These are phyloP conservation scores for Coenobita brevimanus DNA, from an alignment of 1,140 invertebrate genomes.

Conservation along the genomic window DNA sequence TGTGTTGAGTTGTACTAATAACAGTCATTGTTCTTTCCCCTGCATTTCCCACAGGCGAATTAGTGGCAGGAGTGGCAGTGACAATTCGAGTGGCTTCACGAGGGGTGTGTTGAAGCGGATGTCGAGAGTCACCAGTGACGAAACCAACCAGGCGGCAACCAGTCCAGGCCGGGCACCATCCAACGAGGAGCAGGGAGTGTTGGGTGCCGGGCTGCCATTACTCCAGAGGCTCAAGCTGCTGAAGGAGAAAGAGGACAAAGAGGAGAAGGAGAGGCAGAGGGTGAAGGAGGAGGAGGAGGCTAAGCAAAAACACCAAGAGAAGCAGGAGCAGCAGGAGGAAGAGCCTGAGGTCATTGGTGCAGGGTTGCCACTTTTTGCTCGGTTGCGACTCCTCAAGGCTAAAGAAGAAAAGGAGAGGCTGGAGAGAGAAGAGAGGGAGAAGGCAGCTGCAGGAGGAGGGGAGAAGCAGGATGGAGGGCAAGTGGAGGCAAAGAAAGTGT, in stretches of 20 bases:
- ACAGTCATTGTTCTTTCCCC: too few relatives aligned
- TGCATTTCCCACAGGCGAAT: constrained; percentile 37
- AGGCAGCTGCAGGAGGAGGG: constrained; percentile 17
- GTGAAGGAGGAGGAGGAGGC: constrained; percentile 38
- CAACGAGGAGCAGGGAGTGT: constrained; percentile 76
- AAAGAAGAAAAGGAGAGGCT: constrained; percentile 69
- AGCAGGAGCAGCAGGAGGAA: constrained; percentile 60
- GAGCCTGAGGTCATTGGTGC: constrained; percentile 69
- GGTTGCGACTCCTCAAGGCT: constrained; percentile 69
- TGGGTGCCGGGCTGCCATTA: constrained; percentile 84
- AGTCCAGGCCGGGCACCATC: constrained; percentile 50
- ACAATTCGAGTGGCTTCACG: constrained; percentile 30
- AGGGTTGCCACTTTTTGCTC: constrained; percentile 70
- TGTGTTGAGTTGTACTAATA: too few relatives aligned
- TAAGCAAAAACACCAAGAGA: constrained; percentile 40
- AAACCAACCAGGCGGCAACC: constrained; percentile 74
- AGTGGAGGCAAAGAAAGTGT: background rate
- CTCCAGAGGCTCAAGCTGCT: constrained; percentile 85
- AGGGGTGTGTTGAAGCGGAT: constrained; percentile 76
- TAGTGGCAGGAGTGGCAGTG: constrained; percentile 66
- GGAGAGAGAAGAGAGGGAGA: constrained; percentile 56
- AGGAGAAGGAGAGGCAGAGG: constrained; percentile 71
- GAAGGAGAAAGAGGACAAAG: constrained; percentile 85
- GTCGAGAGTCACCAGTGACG: constrained; percentile 81
- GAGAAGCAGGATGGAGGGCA: background rate